Conservation (phyloP, 2,113 vertebrate species). For the Phaethon lepturus region DNA sequence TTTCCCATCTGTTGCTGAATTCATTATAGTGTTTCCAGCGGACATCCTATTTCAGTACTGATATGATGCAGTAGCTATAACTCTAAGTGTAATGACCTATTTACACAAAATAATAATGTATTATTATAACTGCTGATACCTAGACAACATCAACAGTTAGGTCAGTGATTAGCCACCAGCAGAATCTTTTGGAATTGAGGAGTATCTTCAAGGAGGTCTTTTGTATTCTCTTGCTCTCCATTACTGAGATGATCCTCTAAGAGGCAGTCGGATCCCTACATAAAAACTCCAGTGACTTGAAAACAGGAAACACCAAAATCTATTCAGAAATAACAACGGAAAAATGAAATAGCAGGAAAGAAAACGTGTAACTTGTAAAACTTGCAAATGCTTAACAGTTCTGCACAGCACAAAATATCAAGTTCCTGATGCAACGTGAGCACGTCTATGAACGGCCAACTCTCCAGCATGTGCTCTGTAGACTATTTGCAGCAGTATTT, state of each 20-base stretch:
- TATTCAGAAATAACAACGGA: not conserved
- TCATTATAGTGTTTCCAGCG: not conserved
- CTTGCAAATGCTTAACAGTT: not conserved
- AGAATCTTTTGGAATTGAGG: not conserved
- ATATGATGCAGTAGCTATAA: not conserved
- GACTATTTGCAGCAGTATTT: not conserved
- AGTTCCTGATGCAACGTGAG: not conserved
- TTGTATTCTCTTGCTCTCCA: not conserved
- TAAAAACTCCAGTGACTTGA: not conserved
- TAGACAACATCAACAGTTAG: not conserved
- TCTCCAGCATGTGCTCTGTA: not conserved
- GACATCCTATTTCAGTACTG: not conserved
- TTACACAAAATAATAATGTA: not conserved
- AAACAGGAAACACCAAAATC: not conserved
- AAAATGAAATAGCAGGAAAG: not conserved
- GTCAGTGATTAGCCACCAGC: not conserved
- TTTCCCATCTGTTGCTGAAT: not conserved
- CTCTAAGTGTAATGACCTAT: not conserved
- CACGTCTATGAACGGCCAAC: not conserved
- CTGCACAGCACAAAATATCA: not conserved
- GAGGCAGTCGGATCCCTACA: not conserved
- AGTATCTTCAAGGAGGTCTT: not conserved
- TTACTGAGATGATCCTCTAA: not conserved
- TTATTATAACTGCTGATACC: not conserved
- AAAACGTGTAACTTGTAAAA: not conserved